Evolutionary conservation across 2,113 vertebrate species (phyloP), one percentile per base, ranked within the genome.

Genomic region (Colaptes auratus): DNA sequence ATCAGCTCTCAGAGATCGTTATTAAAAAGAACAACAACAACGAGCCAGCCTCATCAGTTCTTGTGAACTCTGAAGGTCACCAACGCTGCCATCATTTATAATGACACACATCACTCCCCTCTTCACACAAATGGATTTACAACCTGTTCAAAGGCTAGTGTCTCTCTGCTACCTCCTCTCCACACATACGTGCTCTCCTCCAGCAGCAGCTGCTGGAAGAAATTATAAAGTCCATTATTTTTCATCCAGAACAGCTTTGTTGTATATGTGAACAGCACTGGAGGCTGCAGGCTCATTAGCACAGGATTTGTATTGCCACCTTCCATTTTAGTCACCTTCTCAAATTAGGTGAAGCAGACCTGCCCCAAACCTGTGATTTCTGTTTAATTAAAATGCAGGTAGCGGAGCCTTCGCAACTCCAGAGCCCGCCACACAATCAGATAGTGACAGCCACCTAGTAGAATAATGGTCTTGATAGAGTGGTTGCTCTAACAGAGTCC

Each of bases 181-280:
- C 1, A 3, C 60, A 79, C 78, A 86, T 65, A 82, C 5, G 3
- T 7, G 4, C 73, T 78, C 76, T 86, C 61, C 78, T 94, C 79
- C 64, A 90, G 73, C 82, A 96, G 88, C 91, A 95, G 89, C 93
- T 95, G 89, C 90, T 96, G 52, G n/a, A 87, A 92, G 83, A 93
- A 91, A 95, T 87, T 46, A 96, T 74, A 61, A 92, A 91, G 92
- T 93, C 93, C 88, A 88, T 91, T 95, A 90, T 80, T 92, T 94
- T 93, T 93, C 82, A 92, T 91, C 93, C 94, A 93, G 80, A 95
- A 86, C 86, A 93, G 90, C 90, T 91, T 87, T 86, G 82, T 65
- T 59, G 86, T 92, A 66, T 39, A 82, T 10, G 73, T 65, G 66
- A 92, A 76, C 85, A 82, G 66, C 79, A 89, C 71, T n/a, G 69